These are phyloP conservation scores for Gorsachius magnificus DNA, from an alignment of 2,797 vertebrate species.

Conservation along the genomic window DNA sequence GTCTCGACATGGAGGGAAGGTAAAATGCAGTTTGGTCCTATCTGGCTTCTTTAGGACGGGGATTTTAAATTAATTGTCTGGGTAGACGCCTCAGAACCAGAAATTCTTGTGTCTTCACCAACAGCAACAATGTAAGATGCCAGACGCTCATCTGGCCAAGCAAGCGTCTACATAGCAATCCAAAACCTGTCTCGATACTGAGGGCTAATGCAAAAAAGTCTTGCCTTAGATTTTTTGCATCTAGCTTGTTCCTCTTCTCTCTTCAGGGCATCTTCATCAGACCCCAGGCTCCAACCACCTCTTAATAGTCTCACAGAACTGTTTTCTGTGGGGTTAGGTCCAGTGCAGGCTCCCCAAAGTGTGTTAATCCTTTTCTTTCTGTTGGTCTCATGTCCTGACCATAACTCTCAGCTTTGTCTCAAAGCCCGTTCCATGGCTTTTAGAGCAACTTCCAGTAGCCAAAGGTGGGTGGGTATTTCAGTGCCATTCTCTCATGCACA, in stretches of 20 bases:
- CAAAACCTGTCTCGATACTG: slow-evolving; percentile 9
- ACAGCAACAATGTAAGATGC: not conserved
- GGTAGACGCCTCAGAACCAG: not conserved
- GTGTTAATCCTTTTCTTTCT: not conserved
- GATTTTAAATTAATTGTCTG: not conserved
- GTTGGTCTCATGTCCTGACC: not conserved
- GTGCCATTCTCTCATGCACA: not conserved
- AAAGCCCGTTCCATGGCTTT: not conserved
- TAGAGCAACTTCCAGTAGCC: not conserved
- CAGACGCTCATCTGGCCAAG: not conserved
- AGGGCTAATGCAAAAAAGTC: not conserved
- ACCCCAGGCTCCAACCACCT: not conserved
- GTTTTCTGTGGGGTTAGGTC: not conserved
- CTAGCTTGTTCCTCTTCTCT: not conserved
- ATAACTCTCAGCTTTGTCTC: not conserved
- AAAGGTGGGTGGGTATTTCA: not conserved
- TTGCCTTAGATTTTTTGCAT: not conserved
- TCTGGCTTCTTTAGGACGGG: not conserved
- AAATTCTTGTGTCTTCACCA: slow-evolving; percentile 1
- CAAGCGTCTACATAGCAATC: not conserved
- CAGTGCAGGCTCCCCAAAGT: not conserved
- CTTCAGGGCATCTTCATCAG: not conserved
- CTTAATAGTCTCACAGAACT: not conserved
- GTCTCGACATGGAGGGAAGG: slow-evolving; percentile 99
- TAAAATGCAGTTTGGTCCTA: slow-evolving; percentile 42